phyloP scores from a whole-genome alignment of 1,140 invertebrate species.

The Amyelois transitella region DNA sequence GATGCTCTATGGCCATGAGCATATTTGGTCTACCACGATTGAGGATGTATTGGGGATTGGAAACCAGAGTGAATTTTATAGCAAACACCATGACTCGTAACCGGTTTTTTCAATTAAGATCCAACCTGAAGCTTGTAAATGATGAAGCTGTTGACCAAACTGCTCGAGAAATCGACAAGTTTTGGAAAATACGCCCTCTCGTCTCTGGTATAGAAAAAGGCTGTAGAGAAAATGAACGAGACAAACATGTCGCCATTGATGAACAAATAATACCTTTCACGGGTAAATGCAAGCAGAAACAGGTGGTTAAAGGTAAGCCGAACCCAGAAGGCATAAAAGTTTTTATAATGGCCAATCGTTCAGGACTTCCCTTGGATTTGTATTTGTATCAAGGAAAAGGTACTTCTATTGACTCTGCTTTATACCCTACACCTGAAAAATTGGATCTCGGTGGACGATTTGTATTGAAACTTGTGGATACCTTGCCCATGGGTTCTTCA shows the following conservation, averaged over 20 bases:
- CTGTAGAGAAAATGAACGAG: not conserved
- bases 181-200: not conserved
- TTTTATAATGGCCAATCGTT: not conserved
- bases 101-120: too few relatives aligned
- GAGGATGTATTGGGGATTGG: too few relatives aligned
- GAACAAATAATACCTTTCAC: not conserved
- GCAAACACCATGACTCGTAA: too few relatives aligned
- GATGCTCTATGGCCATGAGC: too few relatives aligned
- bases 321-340: conserved; percentile 3
- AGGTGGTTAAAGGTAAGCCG: not conserved
- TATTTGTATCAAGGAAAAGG: not conserved
- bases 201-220: not conserved
- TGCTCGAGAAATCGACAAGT: too few relatives aligned
- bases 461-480: not conserved
- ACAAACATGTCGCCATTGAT: not conserved
- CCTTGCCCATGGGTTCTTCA: not conserved
- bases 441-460: not conserved
- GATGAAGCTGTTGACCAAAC: too few relatives aligned
- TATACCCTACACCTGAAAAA: conserved; percentile 5
- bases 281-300: not conserved
- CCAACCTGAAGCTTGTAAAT: too few relatives aligned
- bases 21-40: too few relatives aligned
- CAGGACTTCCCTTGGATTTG: not conserved
- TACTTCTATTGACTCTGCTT: not conserved
- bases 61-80: too few relatives aligned